A percentile compares a stretch with the other conserved stretches of the same genome.
Conservation (phyloP, 2,797 vertebrate genomes). For the Lagodon rhomboides region DNA sequence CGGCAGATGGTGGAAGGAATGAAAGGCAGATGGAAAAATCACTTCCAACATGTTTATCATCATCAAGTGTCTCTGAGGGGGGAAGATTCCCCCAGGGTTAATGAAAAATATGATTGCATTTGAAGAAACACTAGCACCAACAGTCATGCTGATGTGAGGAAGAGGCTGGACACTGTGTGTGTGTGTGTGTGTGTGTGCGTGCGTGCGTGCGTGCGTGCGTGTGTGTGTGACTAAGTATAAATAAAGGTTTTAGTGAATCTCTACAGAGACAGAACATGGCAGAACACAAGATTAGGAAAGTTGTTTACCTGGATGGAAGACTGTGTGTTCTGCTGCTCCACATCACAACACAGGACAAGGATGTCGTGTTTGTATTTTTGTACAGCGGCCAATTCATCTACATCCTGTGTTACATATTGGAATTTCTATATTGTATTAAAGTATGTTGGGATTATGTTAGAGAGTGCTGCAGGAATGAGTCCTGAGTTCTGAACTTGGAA, state of each 20-base stretch:
- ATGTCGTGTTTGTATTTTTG: background rate
- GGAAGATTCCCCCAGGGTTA: slow-evolving; percentile 50
- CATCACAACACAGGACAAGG: background rate
- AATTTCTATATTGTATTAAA: background rate
- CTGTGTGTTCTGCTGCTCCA: background rate
- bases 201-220: background rate
- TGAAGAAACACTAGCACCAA: slow-evolving; percentile 35
- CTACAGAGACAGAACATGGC: background rate
- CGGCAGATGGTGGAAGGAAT: slow-evolving; percentile 73
- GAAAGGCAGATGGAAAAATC: slow-evolving; percentile 80
- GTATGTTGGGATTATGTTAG: background rate
- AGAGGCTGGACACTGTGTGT: background rate
- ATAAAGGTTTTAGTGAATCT: background rate
- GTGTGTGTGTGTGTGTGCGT: background rate
- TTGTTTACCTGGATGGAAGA: background rate
- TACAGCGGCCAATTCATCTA: background rate
- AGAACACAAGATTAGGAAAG: background rate
- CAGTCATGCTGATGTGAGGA: slow-evolving; percentile 2
- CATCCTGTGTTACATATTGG: background rate
- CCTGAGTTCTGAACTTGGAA: too few species aligned
- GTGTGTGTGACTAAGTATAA: background rate
- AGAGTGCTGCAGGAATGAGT: too few species aligned
- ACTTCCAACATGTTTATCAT: slow-evolving; percentile 76
- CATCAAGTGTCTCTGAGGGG: slow-evolving; percentile 39
- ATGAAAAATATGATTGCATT: slow-evolving; percentile 65